These are phyloP conservation scores for Bombyx huttoni DNA, from an alignment of 2,888 invertebrate genomes.

Conservation along the genomic window DNA sequence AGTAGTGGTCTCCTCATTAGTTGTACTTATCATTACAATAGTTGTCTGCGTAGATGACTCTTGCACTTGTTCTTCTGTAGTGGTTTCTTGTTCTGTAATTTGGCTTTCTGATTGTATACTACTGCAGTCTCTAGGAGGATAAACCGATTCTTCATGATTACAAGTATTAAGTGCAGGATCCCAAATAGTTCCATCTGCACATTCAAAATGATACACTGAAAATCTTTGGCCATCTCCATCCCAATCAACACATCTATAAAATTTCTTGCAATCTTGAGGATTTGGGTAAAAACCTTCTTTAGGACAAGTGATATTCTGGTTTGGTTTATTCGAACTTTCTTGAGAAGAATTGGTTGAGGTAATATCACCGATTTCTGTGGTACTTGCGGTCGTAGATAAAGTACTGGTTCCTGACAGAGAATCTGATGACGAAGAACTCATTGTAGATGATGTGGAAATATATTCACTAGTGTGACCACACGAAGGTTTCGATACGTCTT, in stretches of 20 bases:
- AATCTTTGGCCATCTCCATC: conserved; percentile 67
- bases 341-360: conserved; percentile 2
- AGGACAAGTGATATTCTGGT: conserved; percentile 51
- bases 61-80: conserved; percentile 10
- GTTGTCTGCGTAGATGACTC: conserved; percentile 10
- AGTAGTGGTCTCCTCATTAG: conserved; percentile 9
- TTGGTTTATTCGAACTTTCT: conserved; percentile 29
- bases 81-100: conserved; percentile 15
- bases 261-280: conserved; percentile 75
- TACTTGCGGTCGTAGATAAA: conserved; percentile 8
- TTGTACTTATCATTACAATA: conserved; percentile 2
- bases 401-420: conserved; percentile 10
- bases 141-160: conserved; percentile 77
- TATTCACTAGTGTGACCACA: conserved; percentile 23
- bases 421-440: conserved; percentile 10
- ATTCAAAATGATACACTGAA: conserved; percentile 77
- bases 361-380: conserved; percentile 7
- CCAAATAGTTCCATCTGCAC: conserved; percentile 80
- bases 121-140: conserved; percentile 66
- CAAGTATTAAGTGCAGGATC: conserved; percentile 78
- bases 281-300: conserved; percentile 75
- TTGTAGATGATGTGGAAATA: conserved; percentile 12
- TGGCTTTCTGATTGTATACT: conserved; percentile 31
- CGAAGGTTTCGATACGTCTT: conserved; percentile 45
- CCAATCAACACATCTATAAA: conserved; percentile 77